Base-by-base conservation (phyloP, 2,888 invertebrate genomes). In the Clostera curtula region DNA sequence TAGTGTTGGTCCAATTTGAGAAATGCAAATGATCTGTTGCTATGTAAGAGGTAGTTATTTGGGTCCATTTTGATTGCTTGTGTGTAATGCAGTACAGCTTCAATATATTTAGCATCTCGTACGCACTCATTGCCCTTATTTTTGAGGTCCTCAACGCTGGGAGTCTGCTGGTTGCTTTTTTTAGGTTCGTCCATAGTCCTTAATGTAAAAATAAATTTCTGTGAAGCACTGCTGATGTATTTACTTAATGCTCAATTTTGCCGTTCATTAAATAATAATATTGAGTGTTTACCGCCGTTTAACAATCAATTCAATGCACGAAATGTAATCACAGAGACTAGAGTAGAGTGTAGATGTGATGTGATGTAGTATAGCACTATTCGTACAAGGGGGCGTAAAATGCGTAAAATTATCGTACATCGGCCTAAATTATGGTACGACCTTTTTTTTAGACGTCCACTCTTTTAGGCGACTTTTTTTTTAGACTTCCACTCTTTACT, bases 1-100 rank as follows among this genome's bases (percentile, higher is more conserved):
- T 89, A 91, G 69, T 89, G 92, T 60, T 92, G 92, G 49, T 91
- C 88, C 43, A 91, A 72, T 69, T 92, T 91, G 16, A 94, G 73
- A 69, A 93, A 93, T 6, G 92, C 92, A 56, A 89, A 87, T 3
- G 93, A 93, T 56, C 94, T 85, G 66, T 95, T 95, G 57, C 93
- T 93, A 68, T 90, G 90, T 22, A 93, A 64, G 8, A 89, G 83
- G 56, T 87, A 88, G 73, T 92, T 92, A 36, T 84, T 85, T 5
- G 89, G 88, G 43, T 92, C 91, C 46, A 89, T 59, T 70, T 92
- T 90, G 43, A 95, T 88, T 2, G 92, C 94, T 49, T 91, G 88
- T 1, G 92, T 91, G 58, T 95, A 95, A 68, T 91, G 90, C 30
- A 93, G 68, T 34, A 93, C 86, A 3, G 94, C 93, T 72, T 93